phyloP scores from a whole-genome alignment of 2,888 invertebrate species.

The Diplazon laetatorius region DNA sequence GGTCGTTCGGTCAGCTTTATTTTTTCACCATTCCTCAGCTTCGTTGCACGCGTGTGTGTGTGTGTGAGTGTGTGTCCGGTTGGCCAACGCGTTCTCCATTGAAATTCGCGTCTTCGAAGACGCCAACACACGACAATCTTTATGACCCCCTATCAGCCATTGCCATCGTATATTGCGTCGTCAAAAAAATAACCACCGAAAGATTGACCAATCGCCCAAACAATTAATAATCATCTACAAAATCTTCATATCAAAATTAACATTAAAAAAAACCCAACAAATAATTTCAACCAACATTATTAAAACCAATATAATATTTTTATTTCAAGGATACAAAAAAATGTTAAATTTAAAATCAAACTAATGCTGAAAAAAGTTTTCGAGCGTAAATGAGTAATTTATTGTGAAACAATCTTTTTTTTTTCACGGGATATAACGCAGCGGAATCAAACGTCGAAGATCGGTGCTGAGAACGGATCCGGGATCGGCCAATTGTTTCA shows the following conservation, averaged over 20 bases:
- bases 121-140: too few species aligned
- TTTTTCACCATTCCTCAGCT: slow-evolving; percentile 21
- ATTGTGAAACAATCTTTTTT: neutral
- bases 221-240: too few species aligned
- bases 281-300: too few species aligned
- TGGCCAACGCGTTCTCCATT: slow-evolving; percentile 16
- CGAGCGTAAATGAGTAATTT: slow-evolving; percentile 5
- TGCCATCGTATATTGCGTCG: slow-evolving; percentile 4
- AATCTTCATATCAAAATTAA: too few species aligned
- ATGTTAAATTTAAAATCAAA: too few species aligned
- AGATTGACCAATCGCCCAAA: too few species aligned
- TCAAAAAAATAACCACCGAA: too few species aligned
- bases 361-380: too few species aligned
- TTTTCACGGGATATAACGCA: slow-evolving; percentile 78
- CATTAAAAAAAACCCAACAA: too few species aligned
- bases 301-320: too few species aligned
- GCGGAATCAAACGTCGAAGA: slow-evolving; percentile 85
- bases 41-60: neutral
- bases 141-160: slow-evolving; percentile 9
- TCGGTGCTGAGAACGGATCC: slow-evolving; percentile 85
- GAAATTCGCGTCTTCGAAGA: slow-evolving; percentile 25
- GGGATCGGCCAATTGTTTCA: slow-evolving; percentile 84
- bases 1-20: slow-evolving; percentile 27
- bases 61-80: neutral
- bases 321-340: too few species aligned